phyloP scores from a whole-genome alignment of 2,797 vertebrate genomes.

The Coregonus ussuriensis region DNA sequence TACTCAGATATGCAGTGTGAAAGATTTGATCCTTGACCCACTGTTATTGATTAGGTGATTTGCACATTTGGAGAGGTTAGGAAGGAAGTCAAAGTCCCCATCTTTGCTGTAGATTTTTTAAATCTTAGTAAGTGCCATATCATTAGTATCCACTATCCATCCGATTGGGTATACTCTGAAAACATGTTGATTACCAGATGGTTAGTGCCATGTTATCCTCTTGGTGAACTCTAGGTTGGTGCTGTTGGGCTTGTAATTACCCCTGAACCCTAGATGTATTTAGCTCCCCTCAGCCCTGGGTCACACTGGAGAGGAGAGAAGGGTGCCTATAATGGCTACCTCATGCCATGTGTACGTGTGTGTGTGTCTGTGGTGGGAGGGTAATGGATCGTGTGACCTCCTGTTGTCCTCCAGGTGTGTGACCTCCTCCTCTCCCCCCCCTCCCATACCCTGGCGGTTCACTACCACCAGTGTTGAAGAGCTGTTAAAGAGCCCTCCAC shows the following conservation, averaged over 20 bases:
- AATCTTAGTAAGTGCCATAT: neutral
- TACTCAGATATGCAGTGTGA: neutral
- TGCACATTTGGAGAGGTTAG: neutral
- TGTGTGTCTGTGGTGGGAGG: slow-evolving; percentile 12
- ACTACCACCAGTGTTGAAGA: neutral
- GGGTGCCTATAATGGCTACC: slow-evolving; percentile 34
- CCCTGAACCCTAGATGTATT: slow-evolving; percentile 1
- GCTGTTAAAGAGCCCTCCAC: slow-evolving; percentile 12
- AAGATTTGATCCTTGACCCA: neutral
- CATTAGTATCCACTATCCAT: neutral
- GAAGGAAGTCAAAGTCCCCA: neutral
- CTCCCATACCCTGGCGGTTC: neutral
- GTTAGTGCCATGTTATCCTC: neutral
- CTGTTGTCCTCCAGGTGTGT: slow-evolving; percentile 36
- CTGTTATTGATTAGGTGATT: neutral
- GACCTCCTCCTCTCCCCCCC: slow-evolving; percentile 12
- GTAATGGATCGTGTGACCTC: slow-evolving; percentile 3
- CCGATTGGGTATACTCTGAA: neutral
- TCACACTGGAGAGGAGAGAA: slow-evolving; percentile 40
- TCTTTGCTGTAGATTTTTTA: neutral
- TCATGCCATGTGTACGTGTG: slow-evolving; percentile 10
- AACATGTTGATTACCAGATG: slow-evolving; percentile 4
- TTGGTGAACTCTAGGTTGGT: neutral
- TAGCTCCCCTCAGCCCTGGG: slow-evolving; percentile 16
- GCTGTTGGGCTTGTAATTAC: slow-evolving; percentile 22